Conservation (phyloP, 2,113 vertebrate species). For the Tupaia tana region DNA sequence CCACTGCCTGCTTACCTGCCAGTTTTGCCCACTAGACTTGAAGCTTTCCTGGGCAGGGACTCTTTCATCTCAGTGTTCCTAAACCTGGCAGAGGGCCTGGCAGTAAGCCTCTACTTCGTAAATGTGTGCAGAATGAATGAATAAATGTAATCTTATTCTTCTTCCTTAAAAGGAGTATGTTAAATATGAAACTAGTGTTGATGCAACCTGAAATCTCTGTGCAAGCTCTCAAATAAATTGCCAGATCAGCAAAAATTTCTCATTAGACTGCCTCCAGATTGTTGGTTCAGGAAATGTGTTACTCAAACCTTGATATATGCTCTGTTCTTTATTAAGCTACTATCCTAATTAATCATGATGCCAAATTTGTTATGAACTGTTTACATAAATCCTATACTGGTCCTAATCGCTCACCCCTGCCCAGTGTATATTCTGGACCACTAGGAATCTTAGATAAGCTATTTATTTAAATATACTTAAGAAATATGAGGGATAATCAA, state of each 20-base stretch:
- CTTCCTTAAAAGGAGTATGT: conserved; percentile 32
- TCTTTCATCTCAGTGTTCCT: conserved; percentile 15
- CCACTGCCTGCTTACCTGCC: neutral
- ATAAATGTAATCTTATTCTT: neutral
- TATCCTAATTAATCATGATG: conserved; percentile 12
- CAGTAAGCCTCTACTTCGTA: neutral
- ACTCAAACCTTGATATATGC: neutral
- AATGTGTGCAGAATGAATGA: neutral
- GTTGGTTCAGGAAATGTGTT: conserved; percentile 30
- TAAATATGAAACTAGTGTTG: neutral
- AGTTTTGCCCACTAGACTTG: neutral
- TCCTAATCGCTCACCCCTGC: neutral
- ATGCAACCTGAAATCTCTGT: conserved; percentile 3
- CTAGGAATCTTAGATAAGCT: no score
- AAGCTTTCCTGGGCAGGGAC: neutral
- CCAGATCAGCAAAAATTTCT: conserved; percentile 32
- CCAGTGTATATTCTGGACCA: neutral
- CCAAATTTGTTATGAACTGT: neutral
- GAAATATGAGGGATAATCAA: no score
- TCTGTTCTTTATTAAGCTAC: neutral
- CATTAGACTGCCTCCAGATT: neutral
- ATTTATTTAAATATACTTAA: no score
- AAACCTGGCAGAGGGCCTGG: neutral
- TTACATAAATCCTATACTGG: conserved; percentile 11
- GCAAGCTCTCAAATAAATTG: neutral